Evolutionary conservation across 2,888 invertebrate species (phyloP), one percentile per base, ranked within the genome.

Genomic region (Pseudeuparius sepicola): DNA sequence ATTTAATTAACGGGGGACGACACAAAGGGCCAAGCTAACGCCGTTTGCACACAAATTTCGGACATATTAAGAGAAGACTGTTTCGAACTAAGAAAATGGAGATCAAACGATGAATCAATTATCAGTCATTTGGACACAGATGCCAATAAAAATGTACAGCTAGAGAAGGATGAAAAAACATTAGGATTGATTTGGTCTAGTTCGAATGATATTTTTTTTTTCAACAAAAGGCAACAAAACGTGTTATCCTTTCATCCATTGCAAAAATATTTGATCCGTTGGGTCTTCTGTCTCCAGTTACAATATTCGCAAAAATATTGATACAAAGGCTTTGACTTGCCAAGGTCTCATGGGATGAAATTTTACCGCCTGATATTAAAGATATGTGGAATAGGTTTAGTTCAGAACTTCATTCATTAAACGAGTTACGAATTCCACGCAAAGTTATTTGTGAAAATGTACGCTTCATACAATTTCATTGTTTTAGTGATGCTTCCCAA

Each of bases 181-280:
- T 31, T 39, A 20, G 31, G 39, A 16, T 27, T 42, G 18, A 25
- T 28, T 24, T 36, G 41, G 41, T 20, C 33, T 24, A 27, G 10
- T 29, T 14, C 30, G 9, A n/a, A 2, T 15, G 39, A 41, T 36
- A 12, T n/a, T n/a, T n/a, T n/a, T n/a, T n/a, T n/a, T n/a, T n/a
- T 4, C 9, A 10, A 9, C 17, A 33, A 10, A 23, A 27, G 13
- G n/a, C 24, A 7, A 39, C 36, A 7, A 40, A 42, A 27, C 25
- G 42, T 14, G 26, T 24, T 14, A 30, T 42, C 17, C 15, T 42
- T 3, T 40, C 37, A 4, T 13, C 31, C 2, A 26, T 38, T 14
- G 31, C 42, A 4, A 36, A 32, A 24, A 41, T 41, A 11, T 41
- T 29, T 33, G 41, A 41, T 18, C 41, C 41, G 3, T 30, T 41